Conservation (phyloP, 2,113 vertebrate genomes). For the Heterocephalus glaber region DNA sequence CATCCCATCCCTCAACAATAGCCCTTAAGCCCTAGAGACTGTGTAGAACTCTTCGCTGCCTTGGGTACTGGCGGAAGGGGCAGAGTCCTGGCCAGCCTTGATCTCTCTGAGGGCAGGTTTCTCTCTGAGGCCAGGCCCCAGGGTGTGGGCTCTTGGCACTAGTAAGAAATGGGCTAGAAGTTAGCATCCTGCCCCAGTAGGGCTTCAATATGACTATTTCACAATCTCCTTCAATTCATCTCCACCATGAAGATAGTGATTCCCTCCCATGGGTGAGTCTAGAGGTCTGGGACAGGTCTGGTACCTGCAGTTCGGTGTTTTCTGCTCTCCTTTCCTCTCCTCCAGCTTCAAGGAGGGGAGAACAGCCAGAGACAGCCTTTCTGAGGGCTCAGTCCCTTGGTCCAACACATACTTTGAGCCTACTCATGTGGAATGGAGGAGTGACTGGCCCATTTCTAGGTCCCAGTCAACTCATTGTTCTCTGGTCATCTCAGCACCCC, state of each 20-base stretch:
- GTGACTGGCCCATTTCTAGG: not conserved
- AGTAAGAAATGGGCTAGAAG: not conserved
- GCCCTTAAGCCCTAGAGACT: not conserved
- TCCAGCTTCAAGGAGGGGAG: not conserved
- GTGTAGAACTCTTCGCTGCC: not conserved
- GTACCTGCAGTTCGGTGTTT: not conserved
- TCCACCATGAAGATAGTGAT: fast-evolving
- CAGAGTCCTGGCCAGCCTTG: not conserved
- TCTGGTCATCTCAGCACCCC: not conserved
- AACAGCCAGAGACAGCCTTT: not conserved
- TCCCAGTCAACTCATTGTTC: not conserved
- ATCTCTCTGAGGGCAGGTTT: not conserved
- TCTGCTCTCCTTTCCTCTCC: not conserved
- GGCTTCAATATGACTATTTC: not conserved
- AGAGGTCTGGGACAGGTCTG: not conserved
- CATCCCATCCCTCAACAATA: not conserved
- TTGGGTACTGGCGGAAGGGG: fast-evolving
- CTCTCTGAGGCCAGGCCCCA: not conserved
- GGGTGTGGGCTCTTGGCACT: not conserved
- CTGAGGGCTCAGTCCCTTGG: not conserved
- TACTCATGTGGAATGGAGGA: not conserved
- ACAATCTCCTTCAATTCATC: not conserved
- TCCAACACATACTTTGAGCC: not conserved
- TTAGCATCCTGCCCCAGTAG: not conserved
- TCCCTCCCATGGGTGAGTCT: fast-evolving